Evolutionary conservation across 2,797 vertebrate species (phyloP), one percentile per base, ranked within the genome.

Genomic region (Pseudochromis fuscus): DNA sequence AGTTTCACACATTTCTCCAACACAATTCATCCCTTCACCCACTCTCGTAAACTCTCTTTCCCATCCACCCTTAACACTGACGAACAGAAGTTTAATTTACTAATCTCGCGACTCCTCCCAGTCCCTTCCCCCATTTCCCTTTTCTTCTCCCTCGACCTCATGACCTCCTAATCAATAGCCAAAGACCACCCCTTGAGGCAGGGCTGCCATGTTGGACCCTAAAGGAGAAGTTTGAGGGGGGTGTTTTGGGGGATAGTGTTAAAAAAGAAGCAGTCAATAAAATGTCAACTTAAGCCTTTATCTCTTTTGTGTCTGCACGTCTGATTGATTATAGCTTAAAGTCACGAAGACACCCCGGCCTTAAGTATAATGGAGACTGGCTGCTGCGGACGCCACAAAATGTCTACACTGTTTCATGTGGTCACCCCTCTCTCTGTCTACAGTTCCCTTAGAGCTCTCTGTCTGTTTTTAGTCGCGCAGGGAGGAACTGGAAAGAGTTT

Each of bases 111-210:
- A 72, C 82, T 63, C 73, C 77, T 75, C 76, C 68, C 24, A 37
- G 64, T 70, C 62, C 66, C 84, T 62, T 59, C 65, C 71, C 65
- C 69, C 49, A 23, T 9, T 57, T 69, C 68, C 57, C 44, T 45
- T 89, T 88, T 89, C 51, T 83, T 78, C 75, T 84, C n/a, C 31
- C 56, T 58, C 83, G 87, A 93, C 91, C 92, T 83, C 65, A 11
- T 84, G 90, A 93, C 91, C 59, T 67, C 48, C 81, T 74, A 60
- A 90, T 91, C 88, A 88, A 89, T 91, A 88, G 76, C 75, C 68
- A 79, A 53, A 86, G 88, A 91, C 89, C 86, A 87, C 82, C 82
- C 78, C 75, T 82, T 16, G 16, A 82, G 80, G 40, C 69, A 67
- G 3, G 49, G 38, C 79, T 60, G 77, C 58, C 72, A 58, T 71